Percentiles rank a stretch among this genome's conserved stretches.
phyloP scores from a whole-genome alignment of 2,797 vertebrate species.

The Gastrophryne carolinensis region DNA sequence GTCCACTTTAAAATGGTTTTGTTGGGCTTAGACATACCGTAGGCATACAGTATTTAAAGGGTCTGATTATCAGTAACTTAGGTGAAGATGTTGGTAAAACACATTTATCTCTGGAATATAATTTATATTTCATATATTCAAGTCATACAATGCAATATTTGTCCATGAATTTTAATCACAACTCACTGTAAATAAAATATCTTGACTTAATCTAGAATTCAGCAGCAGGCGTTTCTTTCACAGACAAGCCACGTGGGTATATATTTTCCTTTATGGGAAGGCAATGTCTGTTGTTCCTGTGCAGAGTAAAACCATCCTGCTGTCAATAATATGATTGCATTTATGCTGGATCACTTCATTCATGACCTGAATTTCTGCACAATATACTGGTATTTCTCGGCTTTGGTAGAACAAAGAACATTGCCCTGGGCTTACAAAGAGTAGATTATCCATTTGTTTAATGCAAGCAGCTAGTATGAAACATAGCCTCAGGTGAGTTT shows the following conservation, averaged over 20 bases:
- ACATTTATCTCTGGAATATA: too few relatives aligned
- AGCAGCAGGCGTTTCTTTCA: too few relatives aligned
- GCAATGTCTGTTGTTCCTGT: not conserved
- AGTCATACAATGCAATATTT: too few relatives aligned
- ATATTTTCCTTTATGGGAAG: not conserved
- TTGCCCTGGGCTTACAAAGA: conserved; percentile 39
- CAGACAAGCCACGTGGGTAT: not conserved
- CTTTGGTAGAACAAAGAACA: conserved; percentile 44
- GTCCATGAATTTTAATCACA: too few relatives aligned
- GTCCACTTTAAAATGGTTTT: too few relatives aligned
- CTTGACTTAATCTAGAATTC: too few relatives aligned
- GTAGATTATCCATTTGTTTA: conserved; percentile 51
- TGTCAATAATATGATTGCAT: conserved; percentile 19
- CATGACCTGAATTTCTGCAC: conserved; percentile 43
- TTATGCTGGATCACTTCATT: conserved; percentile 18
- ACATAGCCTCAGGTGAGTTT: conserved; percentile 47
- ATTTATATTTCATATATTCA: too few relatives aligned
- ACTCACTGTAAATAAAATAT: too few relatives aligned
- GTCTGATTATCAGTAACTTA: too few relatives aligned
- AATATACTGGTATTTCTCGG: conserved; percentile 18
- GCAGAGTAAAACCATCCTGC: not conserved
- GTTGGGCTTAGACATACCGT: too few relatives aligned
- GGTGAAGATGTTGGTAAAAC: too few relatives aligned
- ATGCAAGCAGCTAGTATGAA: conserved; percentile 44
- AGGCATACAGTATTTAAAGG: too few relatives aligned